These are phyloP conservation scores for Chamaea fasciata DNA, from an alignment of 2,113 vertebrate genomes.

Conservation along the genomic window DNA sequence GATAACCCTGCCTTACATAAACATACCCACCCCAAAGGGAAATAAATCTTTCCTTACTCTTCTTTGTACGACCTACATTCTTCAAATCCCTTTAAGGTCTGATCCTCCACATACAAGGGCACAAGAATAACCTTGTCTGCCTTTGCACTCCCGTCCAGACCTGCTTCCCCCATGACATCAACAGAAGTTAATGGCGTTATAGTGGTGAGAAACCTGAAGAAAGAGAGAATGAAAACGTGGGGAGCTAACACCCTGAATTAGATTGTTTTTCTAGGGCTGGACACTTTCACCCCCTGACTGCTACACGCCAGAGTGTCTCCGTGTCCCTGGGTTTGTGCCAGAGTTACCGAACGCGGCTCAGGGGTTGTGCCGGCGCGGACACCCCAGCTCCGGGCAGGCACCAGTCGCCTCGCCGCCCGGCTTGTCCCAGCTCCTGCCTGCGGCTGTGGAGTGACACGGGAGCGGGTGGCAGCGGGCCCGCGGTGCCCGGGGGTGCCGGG, in stretches of 20 bases:
- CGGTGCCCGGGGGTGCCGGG: neutral
- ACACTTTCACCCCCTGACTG: neutral
- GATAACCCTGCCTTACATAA: neutral
- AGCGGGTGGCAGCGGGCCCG: neutral
- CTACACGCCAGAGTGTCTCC: neutral
- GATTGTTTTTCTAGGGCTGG: neutral
- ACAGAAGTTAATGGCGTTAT: neutral
- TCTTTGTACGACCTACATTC: neutral
- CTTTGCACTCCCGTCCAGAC: neutral
- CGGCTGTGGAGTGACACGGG: accelerated
- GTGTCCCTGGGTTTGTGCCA: neutral
- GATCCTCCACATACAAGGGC: neutral
- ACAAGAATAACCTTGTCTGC: neutral
- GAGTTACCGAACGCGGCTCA: neutral
- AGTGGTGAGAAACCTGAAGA: neutral
- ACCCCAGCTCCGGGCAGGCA: neutral
- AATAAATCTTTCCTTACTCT: neutral
- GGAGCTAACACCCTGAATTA: neutral
- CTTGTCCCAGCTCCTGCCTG: neutral
- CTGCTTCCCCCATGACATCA: neutral
- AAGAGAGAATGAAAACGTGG: neutral
- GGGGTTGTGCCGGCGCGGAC: neutral
- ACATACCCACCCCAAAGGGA: neutral
- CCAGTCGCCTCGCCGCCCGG: conserved; percentile 22
- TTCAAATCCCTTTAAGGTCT: neutral